phyloP scores from a whole-genome alignment of 1,140 invertebrate species.

The Callitettix versicolor region DNA sequence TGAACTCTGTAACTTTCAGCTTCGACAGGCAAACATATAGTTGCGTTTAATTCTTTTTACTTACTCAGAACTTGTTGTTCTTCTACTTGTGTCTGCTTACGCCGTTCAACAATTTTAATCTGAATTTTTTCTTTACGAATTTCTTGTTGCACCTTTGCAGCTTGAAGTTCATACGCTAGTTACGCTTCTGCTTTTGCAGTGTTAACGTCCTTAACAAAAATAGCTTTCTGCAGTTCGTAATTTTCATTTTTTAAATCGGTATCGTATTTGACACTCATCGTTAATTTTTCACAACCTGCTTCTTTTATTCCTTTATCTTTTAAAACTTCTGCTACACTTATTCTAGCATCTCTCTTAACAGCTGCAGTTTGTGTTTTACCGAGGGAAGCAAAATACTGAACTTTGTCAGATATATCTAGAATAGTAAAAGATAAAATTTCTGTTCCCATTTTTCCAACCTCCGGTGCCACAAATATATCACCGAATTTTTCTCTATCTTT shows the following conservation, averaged over 20 bases:
- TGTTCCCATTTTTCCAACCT: conserved; percentile 95
- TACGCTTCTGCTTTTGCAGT: conserved; percentile 94
- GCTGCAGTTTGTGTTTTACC: conserved; percentile 89
- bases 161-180: conserved; percentile 89
- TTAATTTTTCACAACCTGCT: conserved; percentile 89
- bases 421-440: conserved; percentile 97
- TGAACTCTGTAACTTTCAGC: conserved; percentile 86
- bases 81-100: conserved; percentile 89
- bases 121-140: conserved; percentile 94
- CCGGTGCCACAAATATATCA: conserved; percentile 86
- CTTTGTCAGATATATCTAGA: conserved; percentile 93
- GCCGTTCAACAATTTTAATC: conserved; percentile 86
- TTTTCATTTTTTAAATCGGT: conserved; percentile 95
- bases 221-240: conserved; percentile 87
- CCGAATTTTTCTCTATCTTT: conserved; percentile 95
- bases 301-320: conserved; percentile 86
- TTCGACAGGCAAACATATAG: conserved; percentile 83
- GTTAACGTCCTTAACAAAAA: conserved; percentile 93
- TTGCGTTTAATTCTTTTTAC: conserved; percentile 80
- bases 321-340: conserved; percentile 90
- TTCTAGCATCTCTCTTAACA: conserved; percentile 89
- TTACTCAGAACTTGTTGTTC: conserved; percentile 86
- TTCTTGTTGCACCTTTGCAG: conserved; percentile 87
- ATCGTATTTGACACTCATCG: conserved; percentile 92
- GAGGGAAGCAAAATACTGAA: conserved; percentile 87